Conservation (phyloP, 2,113 vertebrate species). For the Ranitomeya variabilis region DNA sequence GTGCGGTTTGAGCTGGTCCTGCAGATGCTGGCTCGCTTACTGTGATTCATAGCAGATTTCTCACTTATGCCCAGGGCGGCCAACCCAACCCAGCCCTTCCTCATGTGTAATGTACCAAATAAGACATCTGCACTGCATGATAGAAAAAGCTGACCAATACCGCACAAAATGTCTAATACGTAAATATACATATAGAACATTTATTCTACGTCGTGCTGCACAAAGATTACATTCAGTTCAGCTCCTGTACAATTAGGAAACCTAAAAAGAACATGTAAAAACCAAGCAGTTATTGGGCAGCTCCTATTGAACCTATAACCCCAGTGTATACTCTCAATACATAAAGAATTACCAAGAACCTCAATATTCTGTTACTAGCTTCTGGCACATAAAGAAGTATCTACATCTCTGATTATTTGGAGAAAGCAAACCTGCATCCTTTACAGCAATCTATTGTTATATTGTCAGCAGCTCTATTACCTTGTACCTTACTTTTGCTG, state of each 20-base stretch:
- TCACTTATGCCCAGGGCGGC: background rate
- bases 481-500: background rate
- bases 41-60: background rate
- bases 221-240: background rate
- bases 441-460: too few relatives aligned
- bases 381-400: too few relatives aligned
- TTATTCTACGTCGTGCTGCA: background rate
- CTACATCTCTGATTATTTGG: too few relatives aligned
- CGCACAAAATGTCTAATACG: background rate
- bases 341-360: background rate
- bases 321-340: background rate
- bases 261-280: too few relatives aligned
- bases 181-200: background rate
- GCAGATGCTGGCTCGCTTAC: constrained; percentile 26
- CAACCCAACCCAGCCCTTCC: constrained; percentile 9
- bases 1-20: constrained; percentile 42
- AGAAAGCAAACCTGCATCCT: too few relatives aligned
- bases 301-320: too few relatives aligned
- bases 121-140: background rate
- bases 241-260: too few relatives aligned
- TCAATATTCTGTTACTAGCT: too few relatives aligned
- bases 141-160: background rate
- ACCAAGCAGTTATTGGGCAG: too few relatives aligned
- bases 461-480: background rate
- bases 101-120: background rate